Percentiles rank a stretch among this genome's conserved stretches.
Conservation (phyloP, 2,888 invertebrate genomes). For the Leptopilina syphax region DNA sequence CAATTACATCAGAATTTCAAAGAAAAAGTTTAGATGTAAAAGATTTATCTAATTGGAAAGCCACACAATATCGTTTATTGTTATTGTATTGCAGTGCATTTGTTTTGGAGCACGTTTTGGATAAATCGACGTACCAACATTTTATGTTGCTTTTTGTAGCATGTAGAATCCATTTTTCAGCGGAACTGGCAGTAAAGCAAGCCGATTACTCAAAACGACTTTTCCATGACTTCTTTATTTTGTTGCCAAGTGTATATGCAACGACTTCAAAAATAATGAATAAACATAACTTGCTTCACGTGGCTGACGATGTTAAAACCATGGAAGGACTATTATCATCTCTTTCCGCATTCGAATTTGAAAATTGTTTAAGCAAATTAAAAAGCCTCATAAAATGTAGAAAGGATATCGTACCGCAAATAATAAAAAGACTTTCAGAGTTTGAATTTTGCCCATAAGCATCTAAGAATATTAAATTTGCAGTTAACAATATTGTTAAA, state of each 20-base stretch:
- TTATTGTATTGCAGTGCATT: not conserved
- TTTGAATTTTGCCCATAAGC: slow-evolving; percentile 1
- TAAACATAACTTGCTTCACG: slow-evolving; percentile 16
- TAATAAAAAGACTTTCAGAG: not conserved
- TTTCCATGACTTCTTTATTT: not conserved
- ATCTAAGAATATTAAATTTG: not conserved
- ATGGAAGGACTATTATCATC: not conserved
- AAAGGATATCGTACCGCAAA: not conserved
- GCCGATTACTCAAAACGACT: not conserved
- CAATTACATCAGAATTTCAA: not conserved
- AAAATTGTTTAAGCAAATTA: not conserved
- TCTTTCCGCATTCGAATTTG: not conserved
- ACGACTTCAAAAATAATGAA: slow-evolving; percentile 42
- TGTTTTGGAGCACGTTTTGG: not conserved
- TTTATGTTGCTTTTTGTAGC: not conserved
- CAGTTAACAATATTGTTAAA: not conserved
- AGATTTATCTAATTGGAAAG: not conserved
- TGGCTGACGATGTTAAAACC: not conserved
- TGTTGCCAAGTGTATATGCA: slow-evolving; percentile 43
- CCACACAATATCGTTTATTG: not conserved
- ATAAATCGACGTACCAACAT: not conserved
- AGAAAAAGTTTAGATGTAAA: not conserved
- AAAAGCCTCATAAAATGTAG: not conserved
- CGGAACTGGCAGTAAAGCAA: not conserved
- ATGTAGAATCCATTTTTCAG: not conserved